Percentiles rank a stretch among this genome's conserved stretches.
Evolutionary conservation across 37 sponge, comb jelly and placozoan species (phyloP).

Genomic region (Halisarca cf. caerulea): DNA sequence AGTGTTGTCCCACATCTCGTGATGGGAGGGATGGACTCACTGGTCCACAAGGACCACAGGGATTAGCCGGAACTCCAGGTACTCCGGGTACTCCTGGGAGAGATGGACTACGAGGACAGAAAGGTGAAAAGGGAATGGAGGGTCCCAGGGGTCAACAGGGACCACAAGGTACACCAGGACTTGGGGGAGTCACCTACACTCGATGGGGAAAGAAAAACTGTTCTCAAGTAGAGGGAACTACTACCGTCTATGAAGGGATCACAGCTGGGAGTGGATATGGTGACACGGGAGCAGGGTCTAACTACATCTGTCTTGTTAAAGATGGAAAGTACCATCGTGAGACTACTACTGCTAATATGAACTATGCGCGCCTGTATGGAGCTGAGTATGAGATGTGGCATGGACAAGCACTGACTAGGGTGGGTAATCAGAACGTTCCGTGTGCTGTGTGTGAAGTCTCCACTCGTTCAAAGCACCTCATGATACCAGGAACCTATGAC

Average conservation of each 20-base stretch:
- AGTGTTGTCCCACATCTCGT: not conserved
- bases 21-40: conserved; percentile 19
- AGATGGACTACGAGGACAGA: conserved; percentile 30
- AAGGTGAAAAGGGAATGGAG: conserved; percentile 14
- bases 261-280: conserved; percentile 22
- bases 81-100: conserved; percentile 30
- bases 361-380: conserved; percentile 28
- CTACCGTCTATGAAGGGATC: conserved; percentile 6
- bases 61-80: conserved; percentile 1
- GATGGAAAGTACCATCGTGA: conserved; percentile 18
- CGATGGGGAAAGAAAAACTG: conserved; percentile 29
- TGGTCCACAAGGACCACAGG: conserved; percentile 41
- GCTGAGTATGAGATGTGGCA: conserved; percentile 36
- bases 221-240: conserved; percentile 12
- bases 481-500: conserved; percentile 46
- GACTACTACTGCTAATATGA: not conserved
- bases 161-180: conserved; percentile 28
- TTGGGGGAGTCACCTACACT: conserved; percentile 12
- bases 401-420: not conserved
- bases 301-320: conserved; percentile 50
- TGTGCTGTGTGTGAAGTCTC: conserved; percentile 61
- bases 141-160: conserved; percentile 27
- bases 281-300: conserved; percentile 27
- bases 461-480: conserved; percentile 18
- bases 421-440: conserved; percentile 34